phyloP scores from a whole-genome alignment of 2,113 vertebrate genomes.

The Gallinago media region DNA sequence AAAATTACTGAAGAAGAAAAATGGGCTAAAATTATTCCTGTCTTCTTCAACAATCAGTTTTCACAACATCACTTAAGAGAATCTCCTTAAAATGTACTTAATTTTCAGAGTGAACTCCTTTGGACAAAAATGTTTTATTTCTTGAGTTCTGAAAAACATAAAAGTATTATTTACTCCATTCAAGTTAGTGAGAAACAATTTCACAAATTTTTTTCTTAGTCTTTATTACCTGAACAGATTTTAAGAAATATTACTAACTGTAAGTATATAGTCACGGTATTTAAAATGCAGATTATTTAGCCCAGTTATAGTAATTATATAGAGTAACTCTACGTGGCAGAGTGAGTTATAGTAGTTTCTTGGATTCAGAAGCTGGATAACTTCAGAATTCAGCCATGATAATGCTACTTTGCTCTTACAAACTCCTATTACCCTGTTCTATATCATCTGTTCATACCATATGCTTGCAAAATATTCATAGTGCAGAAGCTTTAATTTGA shows the following conservation, averaged over 20 bases:
- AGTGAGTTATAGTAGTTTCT: neutral
- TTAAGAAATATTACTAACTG: neutral
- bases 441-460: slow-evolving; percentile 21
- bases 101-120: neutral
- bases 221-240: neutral
- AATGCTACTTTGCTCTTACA: neutral
- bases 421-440: neutral
- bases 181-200: neutral
- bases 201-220: neutral
- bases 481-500: slow-evolving; percentile 20
- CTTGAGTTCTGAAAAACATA: neutral
- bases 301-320: neutral
- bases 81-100: neutral
- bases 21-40: neutral
- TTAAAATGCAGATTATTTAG: neutral
- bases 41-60: neutral
- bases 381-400: neutral
- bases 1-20: neutral
- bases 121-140: neutral
- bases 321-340: neutral
- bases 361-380: neutral
- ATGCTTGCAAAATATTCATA: slow-evolving; percentile 17
- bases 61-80: neutral
- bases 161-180: neutral
- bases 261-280: neutral